These are phyloP conservation scores for Salvator merianae DNA, from an alignment of 2,113 vertebrate species.

Conservation along the genomic window DNA sequence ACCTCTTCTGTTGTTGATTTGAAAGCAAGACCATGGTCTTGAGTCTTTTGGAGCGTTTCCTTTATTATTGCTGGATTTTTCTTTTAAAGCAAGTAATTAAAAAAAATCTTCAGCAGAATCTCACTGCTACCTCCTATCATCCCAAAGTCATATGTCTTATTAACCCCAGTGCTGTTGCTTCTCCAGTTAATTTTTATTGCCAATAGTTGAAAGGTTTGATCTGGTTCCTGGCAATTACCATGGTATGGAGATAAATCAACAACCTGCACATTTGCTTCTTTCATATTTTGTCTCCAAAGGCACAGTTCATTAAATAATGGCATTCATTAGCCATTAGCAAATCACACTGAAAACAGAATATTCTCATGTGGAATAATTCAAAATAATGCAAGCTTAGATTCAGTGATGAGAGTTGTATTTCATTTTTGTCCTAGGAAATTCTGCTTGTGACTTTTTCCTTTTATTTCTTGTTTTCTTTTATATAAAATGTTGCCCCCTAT, in stretches of 20 bases:
- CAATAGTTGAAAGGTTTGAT: slow-evolving; percentile 12
- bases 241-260: background rate
- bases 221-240: background rate
- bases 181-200: background rate
- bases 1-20: background rate
- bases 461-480: background rate
- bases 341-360: background rate
- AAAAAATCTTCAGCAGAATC: background rate
- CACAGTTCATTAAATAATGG: background rate
- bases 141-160: background rate
- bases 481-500: background rate
- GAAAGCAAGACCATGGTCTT: background rate
- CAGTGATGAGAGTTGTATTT: background rate
- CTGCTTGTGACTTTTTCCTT: background rate
- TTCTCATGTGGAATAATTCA: background rate
- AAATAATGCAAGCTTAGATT: background rate
- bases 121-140: background rate
- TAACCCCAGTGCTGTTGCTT: background rate
- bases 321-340: background rate
- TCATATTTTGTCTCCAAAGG: background rate
- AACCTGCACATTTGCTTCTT: background rate
- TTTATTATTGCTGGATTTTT: background rate
- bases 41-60: background rate
- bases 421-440: background rate
- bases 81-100: background rate